phyloP scores from a whole-genome alignment of 2,797 vertebrate species.

The Pterois miles region DNA sequence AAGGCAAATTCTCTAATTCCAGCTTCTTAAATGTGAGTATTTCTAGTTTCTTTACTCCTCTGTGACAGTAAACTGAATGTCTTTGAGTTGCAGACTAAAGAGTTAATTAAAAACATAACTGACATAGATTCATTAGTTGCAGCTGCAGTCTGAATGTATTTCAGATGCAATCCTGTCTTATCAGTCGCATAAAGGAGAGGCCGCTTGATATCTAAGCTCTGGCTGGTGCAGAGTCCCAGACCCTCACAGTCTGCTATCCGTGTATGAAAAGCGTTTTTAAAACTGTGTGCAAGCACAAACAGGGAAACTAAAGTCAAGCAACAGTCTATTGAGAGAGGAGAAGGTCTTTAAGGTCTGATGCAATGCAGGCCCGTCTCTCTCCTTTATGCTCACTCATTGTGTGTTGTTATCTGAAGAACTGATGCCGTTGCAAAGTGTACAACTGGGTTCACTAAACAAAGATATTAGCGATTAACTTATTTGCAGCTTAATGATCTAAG shows the following conservation, averaged over 20 bases:
- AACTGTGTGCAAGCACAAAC: not conserved
- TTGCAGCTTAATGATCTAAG: conserved; percentile 40
- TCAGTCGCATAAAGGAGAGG: not conserved
- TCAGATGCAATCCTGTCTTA: not conserved
- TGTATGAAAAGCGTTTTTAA: conserved; percentile 4
- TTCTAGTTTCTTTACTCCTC: too few species aligned
- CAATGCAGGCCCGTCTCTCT: not conserved
- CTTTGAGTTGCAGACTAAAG: too few species aligned
- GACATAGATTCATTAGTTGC: too few species aligned
- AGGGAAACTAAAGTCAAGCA: not conserved
- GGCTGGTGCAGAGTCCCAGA: not conserved
- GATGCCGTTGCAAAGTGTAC: not conserved
- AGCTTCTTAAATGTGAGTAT: too few species aligned
- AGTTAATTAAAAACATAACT: too few species aligned
- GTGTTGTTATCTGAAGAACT: not conserved
- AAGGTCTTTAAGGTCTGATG: not conserved
- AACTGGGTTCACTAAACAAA: not conserved
- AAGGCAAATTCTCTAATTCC: too few species aligned
- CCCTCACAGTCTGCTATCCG: not conserved
- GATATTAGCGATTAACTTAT: conserved; percentile 23
- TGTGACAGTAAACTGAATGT: too few species aligned
- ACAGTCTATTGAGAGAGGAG: not conserved
- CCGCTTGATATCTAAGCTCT: not conserved
- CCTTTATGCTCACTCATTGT: not conserved
- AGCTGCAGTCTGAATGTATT: not conserved